A percentile compares a stretch with the other conserved stretches of the same genome.
phyloP scores from a whole-genome alignment of 2,113 vertebrate species.

The Labrus mixtus region DNA sequence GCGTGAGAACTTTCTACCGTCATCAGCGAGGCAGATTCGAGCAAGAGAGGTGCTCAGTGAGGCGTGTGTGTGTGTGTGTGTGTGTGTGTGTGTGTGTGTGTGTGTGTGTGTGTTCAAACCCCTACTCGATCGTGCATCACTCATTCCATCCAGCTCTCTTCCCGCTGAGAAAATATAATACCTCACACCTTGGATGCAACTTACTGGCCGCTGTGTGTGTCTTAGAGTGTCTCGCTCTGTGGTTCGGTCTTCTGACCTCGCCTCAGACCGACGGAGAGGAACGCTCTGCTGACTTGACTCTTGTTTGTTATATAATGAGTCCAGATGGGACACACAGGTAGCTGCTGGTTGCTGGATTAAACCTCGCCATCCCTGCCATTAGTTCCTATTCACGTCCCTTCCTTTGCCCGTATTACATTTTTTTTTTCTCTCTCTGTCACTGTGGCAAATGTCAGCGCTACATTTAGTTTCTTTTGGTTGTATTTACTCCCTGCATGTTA shows the following conservation, averaged over 20 bases:
- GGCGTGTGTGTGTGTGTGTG: background rate
- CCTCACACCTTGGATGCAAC: constrained; percentile 5
- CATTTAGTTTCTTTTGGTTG: background rate
- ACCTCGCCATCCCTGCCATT: constrained; percentile 17
- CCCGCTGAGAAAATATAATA: constrained; percentile 29
- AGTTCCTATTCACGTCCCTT: background rate
- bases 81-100: too few species aligned
- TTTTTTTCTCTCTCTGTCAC: too few species aligned
- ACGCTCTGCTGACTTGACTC: constrained; percentile 20
- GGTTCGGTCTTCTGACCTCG: constrained; percentile 17
- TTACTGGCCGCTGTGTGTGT: background rate
- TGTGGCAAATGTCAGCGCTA: background rate
- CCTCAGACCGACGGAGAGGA: constrained; percentile 10
- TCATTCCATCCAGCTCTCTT: constrained; percentile 12
- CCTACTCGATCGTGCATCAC: constrained; percentile 33
- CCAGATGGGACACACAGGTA: constrained; percentile 23
- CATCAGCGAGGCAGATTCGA: background rate
- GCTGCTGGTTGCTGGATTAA: constrained; percentile 29
- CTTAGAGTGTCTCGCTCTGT: constrained; percentile 11
- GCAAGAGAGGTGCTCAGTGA: constrained; percentile 9
- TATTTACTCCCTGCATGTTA: constrained; percentile 1
- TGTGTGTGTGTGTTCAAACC: constrained; percentile 16
- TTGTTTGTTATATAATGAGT: constrained; percentile 41
- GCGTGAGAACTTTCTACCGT: constrained; percentile 6
- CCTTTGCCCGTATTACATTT: background rate